Evolutionary conservation across 1,140 invertebrate species (phyloP).

Genomic region (Epicauta chinensis): DNA sequence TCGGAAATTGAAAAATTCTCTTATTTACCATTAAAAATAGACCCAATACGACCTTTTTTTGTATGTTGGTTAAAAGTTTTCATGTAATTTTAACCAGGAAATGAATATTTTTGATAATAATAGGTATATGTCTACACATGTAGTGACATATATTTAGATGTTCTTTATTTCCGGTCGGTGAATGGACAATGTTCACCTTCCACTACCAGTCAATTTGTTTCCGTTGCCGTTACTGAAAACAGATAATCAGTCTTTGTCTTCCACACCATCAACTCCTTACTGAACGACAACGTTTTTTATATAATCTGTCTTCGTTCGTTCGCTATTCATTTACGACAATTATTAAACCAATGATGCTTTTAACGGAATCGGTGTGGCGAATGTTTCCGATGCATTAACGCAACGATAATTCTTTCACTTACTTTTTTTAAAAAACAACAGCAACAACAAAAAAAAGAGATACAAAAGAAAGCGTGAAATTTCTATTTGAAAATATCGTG

Average conservation of each 20-base stretch:
- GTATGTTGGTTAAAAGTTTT: too few species aligned
- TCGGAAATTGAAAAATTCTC: too few species aligned
- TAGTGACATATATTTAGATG: neutral
- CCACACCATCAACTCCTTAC: constrained; percentile 19
- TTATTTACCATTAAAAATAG: too few species aligned
- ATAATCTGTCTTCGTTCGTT: constrained; percentile 15
- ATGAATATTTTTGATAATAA: too few species aligned
- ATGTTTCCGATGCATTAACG: neutral
- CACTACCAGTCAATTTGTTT: constrained; percentile 17
- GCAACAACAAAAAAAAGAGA: neutral
- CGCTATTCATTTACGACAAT: constrained; percentile 18
- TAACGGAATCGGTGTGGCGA: neutral
- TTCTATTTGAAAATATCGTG: too few species aligned
- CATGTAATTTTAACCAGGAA: too few species aligned
- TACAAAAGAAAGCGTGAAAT: too few species aligned
- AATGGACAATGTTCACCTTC: constrained; percentile 11
- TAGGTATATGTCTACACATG: too few species aligned
- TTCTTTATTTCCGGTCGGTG: constrained; percentile 14
- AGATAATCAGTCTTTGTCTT: constrained; percentile 20
- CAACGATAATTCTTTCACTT: neutral
- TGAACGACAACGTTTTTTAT: constrained; percentile 4
- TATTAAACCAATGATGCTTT: constrained; percentile 9
- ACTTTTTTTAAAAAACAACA: neutral
- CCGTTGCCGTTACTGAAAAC: constrained; percentile 15
- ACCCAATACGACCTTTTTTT: too few species aligned